phyloP scores from a whole-genome alignment of 2,888 invertebrate genomes.

The Morpho helenor region DNA sequence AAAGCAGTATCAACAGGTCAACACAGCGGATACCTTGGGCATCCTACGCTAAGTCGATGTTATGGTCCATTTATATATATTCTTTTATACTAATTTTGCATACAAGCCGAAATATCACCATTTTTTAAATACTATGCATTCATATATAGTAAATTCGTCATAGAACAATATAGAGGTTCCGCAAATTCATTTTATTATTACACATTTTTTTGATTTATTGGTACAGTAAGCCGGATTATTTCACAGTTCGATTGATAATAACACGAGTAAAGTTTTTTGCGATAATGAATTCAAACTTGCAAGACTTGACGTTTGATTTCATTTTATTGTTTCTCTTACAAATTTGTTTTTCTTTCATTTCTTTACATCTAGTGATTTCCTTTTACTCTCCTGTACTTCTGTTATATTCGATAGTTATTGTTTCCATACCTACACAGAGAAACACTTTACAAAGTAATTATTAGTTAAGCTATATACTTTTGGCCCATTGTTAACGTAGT shows the following conservation, averaged over 20 bases:
- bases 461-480: slow-evolving; percentile 67
- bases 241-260: slow-evolving; percentile 39
- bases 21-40: slow-evolving; percentile 74
- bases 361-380: slow-evolving; percentile 43
- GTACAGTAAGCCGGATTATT: slow-evolving; percentile 56
- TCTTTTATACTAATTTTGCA: slow-evolving; percentile 67
- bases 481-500: slow-evolving; percentile 71
- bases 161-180: slow-evolving; percentile 44
- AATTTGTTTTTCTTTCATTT: slow-evolving; percentile 38
- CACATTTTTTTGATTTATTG: slow-evolving; percentile 55
- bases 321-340: slow-evolving; percentile 26
- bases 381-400: slow-evolving; percentile 62
- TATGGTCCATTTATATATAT: slow-evolving; percentile 66
- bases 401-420: slow-evolving; percentile 56
- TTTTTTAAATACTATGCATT: slow-evolving; percentile 64
- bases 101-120: slow-evolving; percentile 57
- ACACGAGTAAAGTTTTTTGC: slow-evolving; percentile 46
- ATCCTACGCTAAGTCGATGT: slow-evolving; percentile 74
- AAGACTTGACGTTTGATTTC: slow-evolving; percentile 33
- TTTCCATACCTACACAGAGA: slow-evolving; percentile 76
- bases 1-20: slow-evolving; percentile 65
- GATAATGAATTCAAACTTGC: slow-evolving; percentile 49
- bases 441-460: slow-evolving; percentile 73
- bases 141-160: slow-evolving; percentile 43
- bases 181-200: slow-evolving; percentile 49